Evolutionary conservation across 2,888 invertebrate genomes (phyloP).

Genomic region (Acleris emargana): DNA sequence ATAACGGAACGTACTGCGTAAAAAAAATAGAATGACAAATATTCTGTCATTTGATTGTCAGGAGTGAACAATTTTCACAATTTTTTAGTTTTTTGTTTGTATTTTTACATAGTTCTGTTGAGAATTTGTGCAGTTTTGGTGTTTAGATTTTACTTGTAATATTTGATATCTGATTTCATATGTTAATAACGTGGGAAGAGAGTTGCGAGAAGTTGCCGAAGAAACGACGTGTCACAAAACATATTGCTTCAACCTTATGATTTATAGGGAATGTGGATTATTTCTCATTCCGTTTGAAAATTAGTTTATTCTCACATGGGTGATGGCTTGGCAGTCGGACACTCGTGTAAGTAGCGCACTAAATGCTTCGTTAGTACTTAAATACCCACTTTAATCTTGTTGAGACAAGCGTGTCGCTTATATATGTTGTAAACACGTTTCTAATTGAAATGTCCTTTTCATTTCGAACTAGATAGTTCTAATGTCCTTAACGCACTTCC

Average conservation of each 20-base stretch:
- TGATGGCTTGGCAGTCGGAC: slow-evolving; percentile 84
- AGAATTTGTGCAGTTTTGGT: slow-evolving; percentile 63
- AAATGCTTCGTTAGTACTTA: not conserved
- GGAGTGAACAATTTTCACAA: slow-evolving; percentile 64
- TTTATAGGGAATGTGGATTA: slow-evolving; percentile 74
- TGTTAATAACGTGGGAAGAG: slow-evolving; percentile 59
- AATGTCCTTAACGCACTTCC: not conserved
- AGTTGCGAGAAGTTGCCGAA: slow-evolving; percentile 57
- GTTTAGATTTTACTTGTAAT: slow-evolving; percentile 63
- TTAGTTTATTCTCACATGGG: slow-evolving; percentile 80
- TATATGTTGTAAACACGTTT: slow-evolving; percentile 56
- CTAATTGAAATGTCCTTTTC: slow-evolving; percentile 42
- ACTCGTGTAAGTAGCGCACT: slow-evolving; percentile 71
- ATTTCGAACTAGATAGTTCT: not conserved
- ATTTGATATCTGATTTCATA: slow-evolving; percentile 57
- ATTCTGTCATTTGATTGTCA: slow-evolving; percentile 49
- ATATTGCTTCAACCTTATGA: slow-evolving; percentile 72
- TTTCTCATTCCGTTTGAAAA: slow-evolving; percentile 69
- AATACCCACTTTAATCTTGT: not conserved
- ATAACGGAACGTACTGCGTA: slow-evolving; percentile 64
- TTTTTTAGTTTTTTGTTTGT: slow-evolving; percentile 81
- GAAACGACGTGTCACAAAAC: slow-evolving; percentile 76
- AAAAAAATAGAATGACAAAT: slow-evolving; percentile 51
- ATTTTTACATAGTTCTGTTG: slow-evolving; percentile 65
- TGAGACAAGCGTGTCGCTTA: slow-evolving; percentile 11